Evolutionary conservation across 2,888 invertebrate genomes (phyloP).

Genomic region (Prosapia bicincta): DNA sequence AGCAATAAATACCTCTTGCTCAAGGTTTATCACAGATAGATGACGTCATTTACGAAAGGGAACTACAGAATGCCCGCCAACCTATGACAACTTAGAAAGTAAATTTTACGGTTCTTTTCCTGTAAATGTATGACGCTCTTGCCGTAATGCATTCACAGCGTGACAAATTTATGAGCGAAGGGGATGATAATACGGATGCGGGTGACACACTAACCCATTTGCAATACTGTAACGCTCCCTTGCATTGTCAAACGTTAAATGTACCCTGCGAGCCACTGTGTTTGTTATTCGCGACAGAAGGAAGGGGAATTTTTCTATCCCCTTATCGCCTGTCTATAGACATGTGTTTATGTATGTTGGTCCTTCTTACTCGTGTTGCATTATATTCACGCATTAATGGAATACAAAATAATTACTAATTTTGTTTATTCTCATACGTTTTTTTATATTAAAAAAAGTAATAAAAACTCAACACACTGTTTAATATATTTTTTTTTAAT

Average conservation of each 20-base stretch:
- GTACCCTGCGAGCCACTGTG: background rate
- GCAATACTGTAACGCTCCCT: background rate
- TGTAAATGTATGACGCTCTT: background rate
- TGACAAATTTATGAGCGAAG: background rate
- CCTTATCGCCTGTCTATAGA: too few species aligned
- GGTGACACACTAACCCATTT: slow-evolving; percentile 2
- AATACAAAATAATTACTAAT: too few species aligned
- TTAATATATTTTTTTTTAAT: too few species aligned
- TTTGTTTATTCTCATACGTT: too few species aligned
- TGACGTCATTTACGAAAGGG: background rate
- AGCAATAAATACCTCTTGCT: background rate
- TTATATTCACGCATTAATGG: too few species aligned
- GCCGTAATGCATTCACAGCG: background rate
- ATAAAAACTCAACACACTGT: too few species aligned
- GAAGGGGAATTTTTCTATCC: too few species aligned
- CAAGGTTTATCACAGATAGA: background rate
- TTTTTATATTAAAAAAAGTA: too few species aligned
- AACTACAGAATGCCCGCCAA: background rate
- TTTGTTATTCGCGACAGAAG: too few species aligned
- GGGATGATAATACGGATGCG: background rate
- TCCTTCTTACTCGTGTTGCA: too few species aligned
- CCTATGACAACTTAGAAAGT: background rate
- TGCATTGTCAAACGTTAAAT: background rate
- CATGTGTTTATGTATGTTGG: too few species aligned
- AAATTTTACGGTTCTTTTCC: background rate